phyloP scores from a whole-genome alignment of 2,797 vertebrate species.

The Squalus acanthias region DNA sequence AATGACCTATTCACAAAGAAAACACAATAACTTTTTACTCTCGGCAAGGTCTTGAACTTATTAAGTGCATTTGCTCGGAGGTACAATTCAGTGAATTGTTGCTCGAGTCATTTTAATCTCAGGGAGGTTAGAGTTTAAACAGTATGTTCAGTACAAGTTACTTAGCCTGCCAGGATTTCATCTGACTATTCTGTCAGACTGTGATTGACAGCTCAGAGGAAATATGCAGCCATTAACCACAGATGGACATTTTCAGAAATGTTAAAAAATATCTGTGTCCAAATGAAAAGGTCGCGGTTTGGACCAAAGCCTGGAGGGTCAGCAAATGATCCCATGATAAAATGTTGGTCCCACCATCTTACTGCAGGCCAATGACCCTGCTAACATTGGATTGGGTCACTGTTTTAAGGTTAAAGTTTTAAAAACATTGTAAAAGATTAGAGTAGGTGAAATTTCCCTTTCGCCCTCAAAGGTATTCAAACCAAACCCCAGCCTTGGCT shows the following conservation, averaged over 20 bases:
- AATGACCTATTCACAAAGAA: neutral
- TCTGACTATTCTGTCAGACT: neutral
- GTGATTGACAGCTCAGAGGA: neutral
- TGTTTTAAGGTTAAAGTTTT: neutral
- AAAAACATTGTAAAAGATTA: neutral
- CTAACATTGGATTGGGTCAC: neutral
- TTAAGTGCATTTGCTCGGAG: neutral
- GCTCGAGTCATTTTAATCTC: conserved; percentile 11
- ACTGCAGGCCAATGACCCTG: neutral
- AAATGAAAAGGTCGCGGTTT: neutral
- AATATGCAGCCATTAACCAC: neutral
- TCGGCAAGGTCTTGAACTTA: neutral
- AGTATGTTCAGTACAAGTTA: neutral
- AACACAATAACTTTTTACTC: neutral
- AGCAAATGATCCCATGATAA: neutral
- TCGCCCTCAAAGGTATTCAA: neutral
- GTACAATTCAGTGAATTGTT: neutral
- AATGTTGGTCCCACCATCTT: neutral
- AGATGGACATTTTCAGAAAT: neutral
- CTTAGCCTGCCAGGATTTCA: neutral
- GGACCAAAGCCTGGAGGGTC: neutral
- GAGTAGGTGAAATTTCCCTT: neutral
- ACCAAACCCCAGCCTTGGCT: neutral
- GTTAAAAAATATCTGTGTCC: neutral
- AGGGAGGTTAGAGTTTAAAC: neutral